Conservation (phyloP, 2,113 vertebrate species). For the Eupsittula cactorum region DNA sequence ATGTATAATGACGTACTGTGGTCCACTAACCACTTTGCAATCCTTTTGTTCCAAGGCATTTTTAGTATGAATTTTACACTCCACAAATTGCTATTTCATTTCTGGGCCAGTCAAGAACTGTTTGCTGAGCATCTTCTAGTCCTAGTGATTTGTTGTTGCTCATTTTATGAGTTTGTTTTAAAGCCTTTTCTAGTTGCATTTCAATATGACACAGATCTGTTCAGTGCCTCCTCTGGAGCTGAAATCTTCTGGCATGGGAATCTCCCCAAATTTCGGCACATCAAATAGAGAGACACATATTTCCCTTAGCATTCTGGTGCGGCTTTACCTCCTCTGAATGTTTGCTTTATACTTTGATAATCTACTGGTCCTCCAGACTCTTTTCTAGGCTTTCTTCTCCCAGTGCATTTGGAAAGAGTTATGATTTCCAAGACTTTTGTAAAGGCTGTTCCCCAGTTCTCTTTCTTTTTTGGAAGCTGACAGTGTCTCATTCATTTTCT, state of each 20-base stretch:
- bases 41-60: neutral
- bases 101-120: neutral
- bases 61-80: neutral
- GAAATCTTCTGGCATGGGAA: neutral
- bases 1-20: neutral
- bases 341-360: neutral
- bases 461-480: neutral
- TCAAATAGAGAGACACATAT: neutral
- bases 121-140: neutral
- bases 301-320: neutral
- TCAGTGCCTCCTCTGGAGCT: neutral
- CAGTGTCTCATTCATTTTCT: neutral
- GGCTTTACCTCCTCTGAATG: neutral
- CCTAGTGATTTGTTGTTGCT: neutral
- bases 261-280: neutral
- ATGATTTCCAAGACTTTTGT: neutral
- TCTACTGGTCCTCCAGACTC: neutral
- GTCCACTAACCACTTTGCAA: neutral
- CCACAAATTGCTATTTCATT: neutral
- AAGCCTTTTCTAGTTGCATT: neutral
- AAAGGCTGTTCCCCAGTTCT: neutral
- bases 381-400: neutral
- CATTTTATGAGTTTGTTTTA: neutral
- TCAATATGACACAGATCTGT: neutral
- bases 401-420: neutral